Evolutionary conservation across 2,888 invertebrate species (phyloP).

Genomic region (Dasysyrphus tricinctus): DNA sequence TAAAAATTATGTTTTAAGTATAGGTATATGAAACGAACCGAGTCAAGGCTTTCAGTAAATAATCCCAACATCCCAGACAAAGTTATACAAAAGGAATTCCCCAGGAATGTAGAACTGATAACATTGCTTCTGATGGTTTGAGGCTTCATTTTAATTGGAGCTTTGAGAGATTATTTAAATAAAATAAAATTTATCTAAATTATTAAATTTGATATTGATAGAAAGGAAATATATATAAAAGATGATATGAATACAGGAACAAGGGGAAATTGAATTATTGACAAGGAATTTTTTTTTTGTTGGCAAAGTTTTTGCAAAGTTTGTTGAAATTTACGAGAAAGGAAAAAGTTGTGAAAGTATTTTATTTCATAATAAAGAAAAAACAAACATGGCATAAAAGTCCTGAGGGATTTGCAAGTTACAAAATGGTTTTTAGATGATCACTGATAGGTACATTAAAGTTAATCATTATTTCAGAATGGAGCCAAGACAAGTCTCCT

Average conservation of each 20-base stretch:
- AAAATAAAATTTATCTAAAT: conserved; percentile 42
- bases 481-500: background rate
- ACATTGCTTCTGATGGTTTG: conserved; percentile 29
- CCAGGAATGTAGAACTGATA: conserved; percentile 4
- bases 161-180: conserved; percentile 51
- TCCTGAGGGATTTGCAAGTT: conserved; percentile 14
- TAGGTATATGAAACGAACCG: conserved; percentile 25
- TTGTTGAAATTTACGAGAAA: background rate
- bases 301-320: background rate
- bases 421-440: conserved; percentile 11
- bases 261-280: conserved; percentile 17
- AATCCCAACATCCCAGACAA: conserved; percentile 28
- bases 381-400: no score
- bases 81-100: conserved; percentile 46
- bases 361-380: background rate
- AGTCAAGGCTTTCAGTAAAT: conserved; percentile 36
- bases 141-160: conserved; percentile 54
- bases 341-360: conserved; percentile 5
- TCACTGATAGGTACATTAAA: conserved; percentile 24
- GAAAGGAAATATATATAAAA: background rate
- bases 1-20: conserved; percentile 58
- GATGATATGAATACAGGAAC: background rate
- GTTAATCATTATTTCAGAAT: conserved; percentile 9
- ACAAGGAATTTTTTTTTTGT: background rate
- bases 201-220: conserved; percentile 16